Evolutionary conservation across 2,113 vertebrate species (phyloP).

Genomic region (Ophthalmolycus amberensis): DNA sequence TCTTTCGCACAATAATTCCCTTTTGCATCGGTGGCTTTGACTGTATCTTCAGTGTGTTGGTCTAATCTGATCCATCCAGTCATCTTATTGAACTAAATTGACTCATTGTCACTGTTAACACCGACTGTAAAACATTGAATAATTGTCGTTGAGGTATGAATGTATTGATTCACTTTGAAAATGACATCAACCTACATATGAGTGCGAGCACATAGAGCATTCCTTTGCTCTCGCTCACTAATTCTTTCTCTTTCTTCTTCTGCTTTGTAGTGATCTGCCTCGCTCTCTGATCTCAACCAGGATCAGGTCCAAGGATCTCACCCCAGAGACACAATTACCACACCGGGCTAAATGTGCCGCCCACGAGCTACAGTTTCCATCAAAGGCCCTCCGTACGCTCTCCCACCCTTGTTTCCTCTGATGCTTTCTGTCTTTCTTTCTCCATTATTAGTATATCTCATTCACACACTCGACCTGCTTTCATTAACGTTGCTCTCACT

Average conservation of each 20-base stretch:
- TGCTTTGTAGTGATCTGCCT: constrained; percentile 57
- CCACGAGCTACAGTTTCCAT: constrained; percentile 64
- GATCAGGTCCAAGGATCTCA: constrained; percentile 70
- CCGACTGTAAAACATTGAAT: neutral
- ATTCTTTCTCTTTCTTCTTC: constrained; percentile 51
- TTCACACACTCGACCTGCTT: constrained; percentile 33
- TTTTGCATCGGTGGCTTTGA: neutral
- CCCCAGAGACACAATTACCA: constrained; percentile 80
- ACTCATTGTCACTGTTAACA: neutral
- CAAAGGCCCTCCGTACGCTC: constrained; percentile 60
- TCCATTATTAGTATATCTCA: constrained; percentile 40
- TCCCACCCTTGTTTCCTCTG: constrained; percentile 35
- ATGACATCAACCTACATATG: constrained; percentile 11
- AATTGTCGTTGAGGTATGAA: neutral
- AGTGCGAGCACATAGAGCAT: neutral
- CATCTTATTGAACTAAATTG: neutral
- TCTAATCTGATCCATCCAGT: neutral
- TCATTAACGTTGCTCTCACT: neutral
- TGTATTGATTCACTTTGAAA: constrained; percentile 10
- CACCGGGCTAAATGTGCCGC: constrained; percentile 75
- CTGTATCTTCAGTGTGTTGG: neutral
- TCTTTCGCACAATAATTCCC: neutral
- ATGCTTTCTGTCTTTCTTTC: constrained; percentile 46
- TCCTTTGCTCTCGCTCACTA: constrained; percentile 24
- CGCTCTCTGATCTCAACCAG: constrained; percentile 70